These are phyloP conservation scores for Lacanobia wlatinum DNA, from an alignment of 2,888 invertebrate genomes.

Conservation along the genomic window DNA sequence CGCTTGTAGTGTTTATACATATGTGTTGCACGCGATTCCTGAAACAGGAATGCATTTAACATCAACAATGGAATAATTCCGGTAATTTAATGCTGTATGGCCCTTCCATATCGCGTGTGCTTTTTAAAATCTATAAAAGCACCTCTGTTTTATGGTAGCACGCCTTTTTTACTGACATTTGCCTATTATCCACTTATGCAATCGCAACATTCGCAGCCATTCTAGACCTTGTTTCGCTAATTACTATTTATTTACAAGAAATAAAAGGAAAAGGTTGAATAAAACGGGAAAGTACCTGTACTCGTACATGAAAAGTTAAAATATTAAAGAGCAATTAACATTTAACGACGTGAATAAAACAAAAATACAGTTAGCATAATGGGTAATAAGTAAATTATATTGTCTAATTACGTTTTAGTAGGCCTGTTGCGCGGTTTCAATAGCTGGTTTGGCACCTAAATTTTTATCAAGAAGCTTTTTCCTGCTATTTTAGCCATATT, in stretches of 20 bases:
- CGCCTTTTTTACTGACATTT: conserved; percentile 37
- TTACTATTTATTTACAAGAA: conserved; percentile 30
- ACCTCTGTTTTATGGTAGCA: conserved; percentile 37
- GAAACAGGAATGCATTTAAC: conserved; percentile 86
- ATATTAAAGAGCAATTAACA: conserved; percentile 21
- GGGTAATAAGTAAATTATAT: conserved; percentile 28
- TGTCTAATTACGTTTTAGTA: conserved; percentile 35
- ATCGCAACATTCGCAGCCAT: conserved; percentile 27
- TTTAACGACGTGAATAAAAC: conserved; percentile 41
- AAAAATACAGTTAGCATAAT: conserved; percentile 16
- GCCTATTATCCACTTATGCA: conserved; percentile 43
- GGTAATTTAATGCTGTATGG: conserved; percentile 84
- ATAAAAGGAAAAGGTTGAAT: not conserved
- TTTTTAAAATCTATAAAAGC: conserved; percentile 75
- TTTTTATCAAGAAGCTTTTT: not conserved
- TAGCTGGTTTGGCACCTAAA: not conserved
- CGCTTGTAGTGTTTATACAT: conserved; percentile 72
- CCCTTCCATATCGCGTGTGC: conserved; percentile 82
- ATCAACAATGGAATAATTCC: conserved; percentile 85
- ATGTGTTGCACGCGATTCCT: conserved; percentile 83
- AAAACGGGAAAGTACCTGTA: not conserved
- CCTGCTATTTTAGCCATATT: not conserved
- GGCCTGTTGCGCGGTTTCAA: conserved; percentile 27
- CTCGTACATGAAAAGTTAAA: conserved; percentile 7
- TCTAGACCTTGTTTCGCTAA: conserved; percentile 29